Conservation (phyloP, 2,888 invertebrate species). For the Dicyrtomina minuta region DNA sequence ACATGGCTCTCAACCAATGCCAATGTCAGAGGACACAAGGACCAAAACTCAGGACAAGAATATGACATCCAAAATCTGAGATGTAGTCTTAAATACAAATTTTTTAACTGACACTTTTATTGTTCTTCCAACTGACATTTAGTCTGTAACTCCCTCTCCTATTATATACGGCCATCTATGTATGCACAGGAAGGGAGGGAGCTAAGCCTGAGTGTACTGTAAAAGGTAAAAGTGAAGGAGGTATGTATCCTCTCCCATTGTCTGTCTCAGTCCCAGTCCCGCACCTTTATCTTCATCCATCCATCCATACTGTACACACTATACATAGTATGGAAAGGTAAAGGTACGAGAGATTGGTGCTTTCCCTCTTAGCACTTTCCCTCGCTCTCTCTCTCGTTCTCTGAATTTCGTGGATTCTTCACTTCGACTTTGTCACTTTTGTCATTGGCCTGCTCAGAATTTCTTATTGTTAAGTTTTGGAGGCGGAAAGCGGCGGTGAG, state of each 20-base stretch:
- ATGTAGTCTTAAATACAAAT: conserved; percentile 33
- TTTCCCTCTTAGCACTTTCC: not conserved
- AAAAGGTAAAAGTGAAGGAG: too few species aligned
- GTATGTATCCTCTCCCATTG: too few species aligned
- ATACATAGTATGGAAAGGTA: not conserved
- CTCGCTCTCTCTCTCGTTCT: too few species aligned
- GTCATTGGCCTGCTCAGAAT: not conserved
- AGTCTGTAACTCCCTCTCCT: conserved; percentile 32
- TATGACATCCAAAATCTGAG: conserved; percentile 26
- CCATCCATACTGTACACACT: not conserved
- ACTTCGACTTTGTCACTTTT: too few species aligned
- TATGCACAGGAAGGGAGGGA: not conserved
- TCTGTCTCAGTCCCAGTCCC: too few species aligned
- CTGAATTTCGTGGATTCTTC: too few species aligned
- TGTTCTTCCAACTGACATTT: conserved; percentile 38
- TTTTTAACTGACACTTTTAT: conserved; percentile 39
- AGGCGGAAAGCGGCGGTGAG: too few species aligned
- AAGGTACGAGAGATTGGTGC: too few species aligned
- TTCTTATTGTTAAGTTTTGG: not conserved
- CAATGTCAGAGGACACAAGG: not conserved
- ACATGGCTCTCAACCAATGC: too few species aligned
- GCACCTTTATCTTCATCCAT: not conserved
- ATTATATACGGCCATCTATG: conserved; percentile 13
- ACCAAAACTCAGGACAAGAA: conserved; percentile 6
- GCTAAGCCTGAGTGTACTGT: not conserved